These are phyloP conservation scores for Chloroclysta siterata DNA, from an alignment of 2,888 invertebrate species.

Conservation along the genomic window DNA sequence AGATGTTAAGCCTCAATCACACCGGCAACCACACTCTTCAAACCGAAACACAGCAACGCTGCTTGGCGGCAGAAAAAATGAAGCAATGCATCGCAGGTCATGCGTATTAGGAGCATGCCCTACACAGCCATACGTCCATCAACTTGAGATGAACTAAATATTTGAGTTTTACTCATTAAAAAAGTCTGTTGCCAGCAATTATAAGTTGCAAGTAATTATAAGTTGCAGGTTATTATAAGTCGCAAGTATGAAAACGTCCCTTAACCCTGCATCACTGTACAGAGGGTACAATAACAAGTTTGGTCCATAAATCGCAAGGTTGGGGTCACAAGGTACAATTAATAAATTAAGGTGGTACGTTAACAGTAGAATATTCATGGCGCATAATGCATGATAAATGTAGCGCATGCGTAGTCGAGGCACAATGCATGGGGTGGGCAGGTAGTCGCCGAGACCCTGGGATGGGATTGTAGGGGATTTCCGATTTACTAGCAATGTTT, in stretches of 20 bases:
- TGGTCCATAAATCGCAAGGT: constrained; percentile 64
- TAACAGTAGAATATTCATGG: constrained; percentile 80
- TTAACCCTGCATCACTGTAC: constrained; percentile 30
- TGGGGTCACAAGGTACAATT: constrained; percentile 68
- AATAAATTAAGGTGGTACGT: constrained; percentile 69
- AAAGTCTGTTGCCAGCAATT: neutral
- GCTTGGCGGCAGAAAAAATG: too few relatives aligned
- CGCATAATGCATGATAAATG: constrained; percentile 76
- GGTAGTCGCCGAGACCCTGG: constrained; percentile 6
- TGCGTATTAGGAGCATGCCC: too few relatives aligned
- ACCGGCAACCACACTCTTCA: too few relatives aligned
- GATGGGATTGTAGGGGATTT: neutral
- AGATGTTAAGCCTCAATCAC: too few relatives aligned
- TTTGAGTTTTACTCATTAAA: too few relatives aligned
- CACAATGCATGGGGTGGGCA: constrained; percentile 46
- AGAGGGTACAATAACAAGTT: constrained; percentile 54
- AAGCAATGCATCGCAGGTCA: too few relatives aligned
- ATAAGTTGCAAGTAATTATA: too few relatives aligned
- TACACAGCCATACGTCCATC: too few relatives aligned
- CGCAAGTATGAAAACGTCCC: neutral
- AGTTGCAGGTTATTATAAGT: neutral
- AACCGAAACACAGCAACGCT: too few relatives aligned
- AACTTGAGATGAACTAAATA: too few relatives aligned
- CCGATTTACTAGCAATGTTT: neutral
- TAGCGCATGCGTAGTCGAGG: constrained; percentile 66